Percentiles rank a stretch among this genome's conserved stretches.
Conservation (phyloP, 2,888 invertebrate genomes). For the Phalangium opilio region DNA sequence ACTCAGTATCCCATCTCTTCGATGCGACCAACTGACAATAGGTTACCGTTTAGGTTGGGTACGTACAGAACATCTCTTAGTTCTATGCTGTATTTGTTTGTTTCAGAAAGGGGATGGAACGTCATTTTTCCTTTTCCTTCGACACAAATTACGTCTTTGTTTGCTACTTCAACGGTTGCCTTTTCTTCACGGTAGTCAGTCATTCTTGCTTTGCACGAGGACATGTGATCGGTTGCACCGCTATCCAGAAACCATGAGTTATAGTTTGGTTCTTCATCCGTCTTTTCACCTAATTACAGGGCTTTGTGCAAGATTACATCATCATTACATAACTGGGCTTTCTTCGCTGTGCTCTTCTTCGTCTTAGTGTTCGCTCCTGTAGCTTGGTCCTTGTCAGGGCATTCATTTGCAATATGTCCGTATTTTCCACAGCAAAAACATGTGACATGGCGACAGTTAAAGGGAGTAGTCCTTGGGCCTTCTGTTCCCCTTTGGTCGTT, state of each 20-base stretch:
- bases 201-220: constrained; percentile 1
- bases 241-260: constrained; percentile 4
- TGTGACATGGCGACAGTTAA: neutral
- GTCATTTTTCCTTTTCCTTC: constrained; percentile 4
- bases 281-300: too few relatives aligned
- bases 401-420: constrained; percentile 5
- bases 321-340: too few relatives aligned
- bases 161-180: constrained; percentile 6
- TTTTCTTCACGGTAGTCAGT: neutral
- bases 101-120: neutral
- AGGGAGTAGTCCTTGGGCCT: too few relatives aligned
- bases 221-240: constrained; percentile 10
- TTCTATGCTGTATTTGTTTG: neutral
- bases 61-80: constrained; percentile 2
- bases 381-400: neutral
- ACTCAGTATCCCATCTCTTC: constrained; percentile 6
- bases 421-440: constrained; percentile 3
- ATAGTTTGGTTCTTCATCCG: too few relatives aligned
- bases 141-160: constrained; percentile 1
- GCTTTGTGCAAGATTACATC: too few relatives aligned
- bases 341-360: too few relatives aligned
- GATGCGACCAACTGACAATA: constrained; percentile 4
- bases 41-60: constrained; percentile 3
- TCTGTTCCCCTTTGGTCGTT: too few relatives aligned
- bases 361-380: too few relatives aligned